Base-by-base conservation (phyloP, 2,888 invertebrate genomes). In the Zygogramma bicolorata region DNA sequence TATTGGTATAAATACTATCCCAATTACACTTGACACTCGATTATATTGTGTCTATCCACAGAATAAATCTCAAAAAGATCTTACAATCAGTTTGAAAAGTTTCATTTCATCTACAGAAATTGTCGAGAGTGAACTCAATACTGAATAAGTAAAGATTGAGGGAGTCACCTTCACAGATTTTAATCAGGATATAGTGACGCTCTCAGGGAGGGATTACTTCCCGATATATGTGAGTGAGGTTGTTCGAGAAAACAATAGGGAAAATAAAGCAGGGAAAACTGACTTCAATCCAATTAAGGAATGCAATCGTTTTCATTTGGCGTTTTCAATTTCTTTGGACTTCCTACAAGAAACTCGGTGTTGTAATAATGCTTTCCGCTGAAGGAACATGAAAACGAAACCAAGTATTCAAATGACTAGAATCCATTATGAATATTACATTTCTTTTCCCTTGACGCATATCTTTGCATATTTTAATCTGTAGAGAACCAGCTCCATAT, bases 401-500 rank as follows among this genome's bases (percentile, higher is more conserved):
- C 69, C 42, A 65, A 65, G 18, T 69, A 69, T 46, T 65, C 46
- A 69, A 69, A 65, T 65, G 46, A 69, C 59, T 69, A 58, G 22
- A 46, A 58, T 69, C 69, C 69, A 69, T 69, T 65, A 69, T 69
- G 65, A 65, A 69, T 69, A 69, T 69, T 69, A 69, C 58, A 46
- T 69, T 69, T 65, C 59, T 65, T 65, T 46, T 59, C 65, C 40
- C 69, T 65, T 15, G 65, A 22, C 49, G 46, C 38, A 69, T 49
- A 53, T 65, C 63, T 69, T 69, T 59, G 31, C 69, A 69, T 59
- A 69, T 69, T 65, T 69, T 59, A 57, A 65, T 62, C 62, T 59
- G 40, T n/a, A 13, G 25, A 58, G 46, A 65, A 69, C 63, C 42
- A 13, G 53, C 58, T 46, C 69, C 31, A 42, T 63, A 22, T 53